Evolutionary conservation across 2,113 vertebrate species (phyloP).

Genomic region (Crotalus horridus): DNA sequence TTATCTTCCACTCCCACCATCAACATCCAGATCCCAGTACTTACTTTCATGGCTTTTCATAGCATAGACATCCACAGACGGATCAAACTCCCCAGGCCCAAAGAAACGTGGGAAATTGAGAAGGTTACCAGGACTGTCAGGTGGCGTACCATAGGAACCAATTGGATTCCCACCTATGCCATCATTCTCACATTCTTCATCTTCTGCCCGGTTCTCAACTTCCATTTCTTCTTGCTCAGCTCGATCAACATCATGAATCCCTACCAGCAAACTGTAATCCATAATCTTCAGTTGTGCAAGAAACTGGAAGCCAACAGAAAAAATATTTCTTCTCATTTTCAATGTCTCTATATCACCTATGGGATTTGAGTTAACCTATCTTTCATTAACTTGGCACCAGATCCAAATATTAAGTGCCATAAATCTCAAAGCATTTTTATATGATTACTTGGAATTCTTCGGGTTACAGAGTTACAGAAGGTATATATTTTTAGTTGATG

Average conservation of each 20-base stretch:
- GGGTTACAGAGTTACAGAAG: neutral
- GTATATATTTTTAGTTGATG: neutral
- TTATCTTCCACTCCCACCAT: neutral
- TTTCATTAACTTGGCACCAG: neutral
- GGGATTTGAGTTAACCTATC: neutral
- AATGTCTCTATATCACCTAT: neutral
- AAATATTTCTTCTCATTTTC: neutral
- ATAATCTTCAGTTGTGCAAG: conserved; percentile 95
- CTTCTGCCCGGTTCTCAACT: conserved; percentile 86
- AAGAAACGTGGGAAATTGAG: conserved; percentile 90
- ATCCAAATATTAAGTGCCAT: neutral
- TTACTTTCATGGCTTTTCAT: conserved; percentile 93
- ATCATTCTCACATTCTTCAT: conserved; percentile 89
- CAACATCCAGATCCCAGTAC: conserved; percentile 21
- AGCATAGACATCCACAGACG: conserved; percentile 90
- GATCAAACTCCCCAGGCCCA: conserved; percentile 88
- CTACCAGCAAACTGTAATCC: conserved; percentile 96
- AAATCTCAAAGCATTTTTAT: neutral
- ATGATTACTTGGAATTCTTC: neutral
- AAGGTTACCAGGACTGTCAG: conserved; percentile 88
- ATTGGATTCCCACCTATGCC: conserved; percentile 77
- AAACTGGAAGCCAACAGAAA: conserved; percentile 70
- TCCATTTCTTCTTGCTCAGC: conserved; percentile 96
- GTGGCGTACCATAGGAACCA: conserved; percentile 88
- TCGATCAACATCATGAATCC: conserved; percentile 92